These are phyloP conservation scores for Phrynocephalus guinanensis DNA, from an alignment of 2,797 vertebrate species.

Conservation along the genomic window DNA sequence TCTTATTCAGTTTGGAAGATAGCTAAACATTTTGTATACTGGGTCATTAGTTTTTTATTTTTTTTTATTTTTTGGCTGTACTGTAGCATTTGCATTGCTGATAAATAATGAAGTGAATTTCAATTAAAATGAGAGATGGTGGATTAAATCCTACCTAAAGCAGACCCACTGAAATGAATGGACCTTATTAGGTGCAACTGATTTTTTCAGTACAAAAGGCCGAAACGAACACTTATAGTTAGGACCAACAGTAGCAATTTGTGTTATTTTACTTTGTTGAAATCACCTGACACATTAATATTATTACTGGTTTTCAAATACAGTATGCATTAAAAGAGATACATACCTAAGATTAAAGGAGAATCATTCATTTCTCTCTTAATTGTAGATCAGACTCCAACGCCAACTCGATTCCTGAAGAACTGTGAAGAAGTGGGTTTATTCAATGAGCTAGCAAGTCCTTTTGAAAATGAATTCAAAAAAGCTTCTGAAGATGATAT, in stretches of 20 bases:
- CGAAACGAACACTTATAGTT: neutral
- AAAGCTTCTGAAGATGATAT: constrained; percentile 96
- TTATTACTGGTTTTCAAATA: constrained; percentile 15
- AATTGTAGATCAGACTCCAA: constrained; percentile 97
- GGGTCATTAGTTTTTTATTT: neutral
- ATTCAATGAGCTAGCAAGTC: constrained; percentile 98
- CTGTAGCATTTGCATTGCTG: neutral
- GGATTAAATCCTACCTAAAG: neutral
- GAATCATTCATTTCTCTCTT: constrained; percentile 58
- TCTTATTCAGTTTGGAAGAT: neutral
- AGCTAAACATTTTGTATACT: neutral
- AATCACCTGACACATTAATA: neutral
- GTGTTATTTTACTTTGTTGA: neutral
- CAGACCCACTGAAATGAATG: neutral
- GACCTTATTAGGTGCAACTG: neutral
- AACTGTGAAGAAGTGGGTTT: constrained; percentile 99
- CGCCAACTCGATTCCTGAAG: constrained; percentile 98
- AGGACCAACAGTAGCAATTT: neutral
- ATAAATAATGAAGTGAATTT: neutral
- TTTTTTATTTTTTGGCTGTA: neutral
- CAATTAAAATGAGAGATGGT: neutral
- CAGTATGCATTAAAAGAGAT: neutral
- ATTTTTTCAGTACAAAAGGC: neutral
- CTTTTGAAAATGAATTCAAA: constrained; percentile 99
- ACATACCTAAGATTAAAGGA: neutral